phyloP scores from a whole-genome alignment of 2,888 invertebrate species.

The Lamellibrachia columna region DNA sequence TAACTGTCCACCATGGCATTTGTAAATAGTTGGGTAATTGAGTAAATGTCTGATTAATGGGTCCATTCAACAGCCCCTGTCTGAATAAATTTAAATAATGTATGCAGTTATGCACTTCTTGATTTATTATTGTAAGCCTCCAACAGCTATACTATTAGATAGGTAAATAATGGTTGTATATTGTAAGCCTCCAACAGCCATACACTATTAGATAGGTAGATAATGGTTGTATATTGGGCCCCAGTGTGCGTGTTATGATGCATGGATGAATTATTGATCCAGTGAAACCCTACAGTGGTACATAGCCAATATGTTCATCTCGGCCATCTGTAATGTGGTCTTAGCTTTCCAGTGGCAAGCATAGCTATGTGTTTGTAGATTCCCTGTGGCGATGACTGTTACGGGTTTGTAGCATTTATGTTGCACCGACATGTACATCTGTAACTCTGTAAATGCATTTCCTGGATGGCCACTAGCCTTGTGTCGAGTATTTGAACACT shows the following conservation, averaged over 20 bases:
- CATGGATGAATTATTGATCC: not conserved
- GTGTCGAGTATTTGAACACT: not conserved
- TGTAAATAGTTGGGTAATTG: not conserved
- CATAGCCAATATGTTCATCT: not conserved
- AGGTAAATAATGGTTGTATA: not conserved
- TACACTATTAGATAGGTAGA: no score
- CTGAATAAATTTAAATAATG: not conserved
- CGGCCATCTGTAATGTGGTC: not conserved
- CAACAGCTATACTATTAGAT: not conserved
- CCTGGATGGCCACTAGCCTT: not conserved
- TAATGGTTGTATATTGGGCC: not conserved
- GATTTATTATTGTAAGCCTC: not conserved
- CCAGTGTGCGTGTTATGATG: not conserved
- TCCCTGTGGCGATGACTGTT: not conserved
- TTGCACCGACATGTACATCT: not conserved
- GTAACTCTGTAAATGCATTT: not conserved
- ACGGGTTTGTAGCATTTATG: not conserved
- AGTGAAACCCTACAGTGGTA: not conserved
- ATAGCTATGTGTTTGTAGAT: not conserved
- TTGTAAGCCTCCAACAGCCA: not conserved
- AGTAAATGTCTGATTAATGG: not conserved
- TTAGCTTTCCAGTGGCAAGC: not conserved
- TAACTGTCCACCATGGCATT: not conserved
- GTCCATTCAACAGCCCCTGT: not conserved
- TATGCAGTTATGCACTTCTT: not conserved